Evolutionary conservation across 2,888 invertebrate species (phyloP).

Genomic region (Polydrusus pterygomalis): DNA sequence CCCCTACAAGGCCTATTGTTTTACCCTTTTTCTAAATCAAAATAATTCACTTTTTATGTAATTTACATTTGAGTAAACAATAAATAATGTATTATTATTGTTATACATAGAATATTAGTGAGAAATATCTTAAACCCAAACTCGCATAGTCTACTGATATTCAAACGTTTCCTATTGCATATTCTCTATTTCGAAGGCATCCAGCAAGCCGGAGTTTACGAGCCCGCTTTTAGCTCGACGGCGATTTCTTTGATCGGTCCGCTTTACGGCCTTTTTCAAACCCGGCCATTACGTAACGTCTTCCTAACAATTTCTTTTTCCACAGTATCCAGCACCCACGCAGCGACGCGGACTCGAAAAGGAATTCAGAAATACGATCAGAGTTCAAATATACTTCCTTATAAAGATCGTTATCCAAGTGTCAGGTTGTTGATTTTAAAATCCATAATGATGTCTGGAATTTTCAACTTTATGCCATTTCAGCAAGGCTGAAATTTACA

Average conservation of each 20-base stretch:
- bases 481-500: too few relatives aligned
- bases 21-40: too few relatives aligned
- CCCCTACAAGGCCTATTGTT: too few relatives aligned
- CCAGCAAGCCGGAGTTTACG: slow-evolving; percentile 40
- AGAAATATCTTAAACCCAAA: too few relatives aligned
- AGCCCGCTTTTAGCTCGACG: slow-evolving; percentile 52
- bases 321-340: slow-evolving; percentile 13
- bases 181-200: slow-evolving; percentile 48
- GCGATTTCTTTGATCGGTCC: slow-evolving; percentile 51
- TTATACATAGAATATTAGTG: too few relatives aligned
- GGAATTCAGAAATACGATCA: not conserved
- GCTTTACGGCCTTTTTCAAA: slow-evolving; percentile 50
- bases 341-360: not conserved
- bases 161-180: slow-evolving; percentile 45
- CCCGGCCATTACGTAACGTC: slow-evolving; percentile 46
- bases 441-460: too few relatives aligned
- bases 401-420: too few relatives aligned
- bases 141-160: not conserved
- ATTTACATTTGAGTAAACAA: too few relatives aligned
- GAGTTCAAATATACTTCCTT: not conserved
- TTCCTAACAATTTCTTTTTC: slow-evolving; percentile 23
- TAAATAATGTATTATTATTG: too few relatives aligned
- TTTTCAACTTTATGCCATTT: too few relatives aligned
- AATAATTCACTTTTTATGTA: too few relatives aligned
- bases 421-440: too few relatives aligned